Percentiles rank a stretch among this genome's conserved stretches.
Conservation (phyloP, 2,113 vertebrate species). For the Malaclemys terrapin region DNA sequence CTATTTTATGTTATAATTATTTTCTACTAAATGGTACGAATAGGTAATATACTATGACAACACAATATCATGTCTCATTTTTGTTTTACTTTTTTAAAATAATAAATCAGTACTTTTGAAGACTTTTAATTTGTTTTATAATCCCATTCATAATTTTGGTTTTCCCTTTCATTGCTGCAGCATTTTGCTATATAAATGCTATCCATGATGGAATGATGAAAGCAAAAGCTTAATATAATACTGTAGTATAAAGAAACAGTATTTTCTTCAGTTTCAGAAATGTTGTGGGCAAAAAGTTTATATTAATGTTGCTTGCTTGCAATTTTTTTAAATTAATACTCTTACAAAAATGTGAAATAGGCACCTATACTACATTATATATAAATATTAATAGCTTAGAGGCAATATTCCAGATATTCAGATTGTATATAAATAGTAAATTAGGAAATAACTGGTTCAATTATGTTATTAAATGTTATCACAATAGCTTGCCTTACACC, state of each 20-base stretch:
- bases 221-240: slow-evolving; percentile 60
- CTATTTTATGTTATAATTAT: neutral
- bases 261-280: neutral
- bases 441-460: neutral
- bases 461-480: neutral
- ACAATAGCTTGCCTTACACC: neutral
- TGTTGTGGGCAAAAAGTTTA: neutral
- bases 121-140: slow-evolving; percentile 34
- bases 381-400: neutral
- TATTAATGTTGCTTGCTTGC: neutral
- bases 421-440: neutral
- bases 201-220: slow-evolving; percentile 76
- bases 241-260: neutral
- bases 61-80: neutral
- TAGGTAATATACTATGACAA: neutral
- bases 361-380: neutral
- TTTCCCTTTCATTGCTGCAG: slow-evolving; percentile 49
- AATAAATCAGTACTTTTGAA: neutral
- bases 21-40: neutral
- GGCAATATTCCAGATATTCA: neutral
- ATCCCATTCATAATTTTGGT: slow-evolving; percentile 38
- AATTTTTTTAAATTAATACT: neutral
- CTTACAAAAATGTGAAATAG: neutral
- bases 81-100: neutral
- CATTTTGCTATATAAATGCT: slow-evolving; percentile 67